Evolutionary conservation across 2,888 invertebrate genomes (phyloP).

Genomic region (Helobdella robusta): DNA sequence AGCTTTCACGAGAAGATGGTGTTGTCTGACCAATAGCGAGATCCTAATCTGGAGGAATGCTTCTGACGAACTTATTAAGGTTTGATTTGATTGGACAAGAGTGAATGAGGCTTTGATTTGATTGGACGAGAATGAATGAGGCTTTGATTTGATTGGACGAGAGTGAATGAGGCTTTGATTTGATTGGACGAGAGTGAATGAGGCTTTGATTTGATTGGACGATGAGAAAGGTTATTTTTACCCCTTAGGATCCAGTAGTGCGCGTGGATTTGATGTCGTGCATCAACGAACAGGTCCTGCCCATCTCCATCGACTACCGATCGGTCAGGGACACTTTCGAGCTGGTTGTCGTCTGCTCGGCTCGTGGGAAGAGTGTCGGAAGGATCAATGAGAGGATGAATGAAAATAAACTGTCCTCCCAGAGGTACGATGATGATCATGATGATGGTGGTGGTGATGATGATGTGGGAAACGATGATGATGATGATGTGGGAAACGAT

Average conservation of each 20-base stretch:
- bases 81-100: too few relatives aligned
- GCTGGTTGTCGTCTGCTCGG: background rate
- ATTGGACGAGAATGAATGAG: too few relatives aligned
- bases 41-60: slow-evolving; percentile 22
- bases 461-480: too few relatives aligned
- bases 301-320: slow-evolving; percentile 3
- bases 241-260: slow-evolving; percentile 17
- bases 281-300: slow-evolving; percentile 18
- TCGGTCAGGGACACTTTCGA: slow-evolving; percentile 3
- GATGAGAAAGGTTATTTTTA: background rate
- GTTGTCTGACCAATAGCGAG: slow-evolving; percentile 15
- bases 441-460: too few relatives aligned
- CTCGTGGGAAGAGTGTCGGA: background rate
- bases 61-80: slow-evolving; percentile 23
- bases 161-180: too few relatives aligned
- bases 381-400: slow-evolving; percentile 9
- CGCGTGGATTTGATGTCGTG: slow-evolving; percentile 24
- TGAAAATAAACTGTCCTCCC: too few relatives aligned
- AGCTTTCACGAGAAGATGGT: slow-evolving; percentile 23
- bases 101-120: too few relatives aligned
- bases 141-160: too few relatives aligned
- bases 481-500: too few relatives aligned
- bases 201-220: too few relatives aligned
- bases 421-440: too few relatives aligned
- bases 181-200: too few relatives aligned